A percentile compares a stretch with the other conserved stretches of the same genome.
phyloP scores from a whole-genome alignment of 1,140 invertebrate species.

The Aporrectodea caliginosa region DNA sequence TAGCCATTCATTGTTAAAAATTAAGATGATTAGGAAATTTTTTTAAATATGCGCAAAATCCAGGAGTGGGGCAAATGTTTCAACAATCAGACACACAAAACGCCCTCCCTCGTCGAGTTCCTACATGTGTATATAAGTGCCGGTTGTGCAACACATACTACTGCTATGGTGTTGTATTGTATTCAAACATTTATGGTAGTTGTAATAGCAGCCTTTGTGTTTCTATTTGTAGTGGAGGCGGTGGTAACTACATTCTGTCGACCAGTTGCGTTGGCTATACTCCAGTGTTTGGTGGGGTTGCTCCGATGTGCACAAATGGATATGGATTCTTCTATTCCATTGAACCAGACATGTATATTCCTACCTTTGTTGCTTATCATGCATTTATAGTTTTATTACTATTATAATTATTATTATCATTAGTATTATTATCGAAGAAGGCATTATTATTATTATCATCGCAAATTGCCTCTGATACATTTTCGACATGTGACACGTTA shows the following conservation, averaged over 20 bases:
- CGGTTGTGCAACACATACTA: too few relatives aligned
- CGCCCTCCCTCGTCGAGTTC: too few relatives aligned
- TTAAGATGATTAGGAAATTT: too few relatives aligned
- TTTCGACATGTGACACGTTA: neutral
- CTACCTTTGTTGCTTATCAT: neutral
- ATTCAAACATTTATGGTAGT: too few relatives aligned
- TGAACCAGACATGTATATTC: slow-evolving; percentile 53
- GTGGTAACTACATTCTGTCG: slow-evolving; percentile 64
- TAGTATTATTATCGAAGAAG: neutral
- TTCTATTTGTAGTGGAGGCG: slow-evolving; percentile 59
- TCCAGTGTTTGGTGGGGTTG: slow-evolving; percentile 60
- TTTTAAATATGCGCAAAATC: too few relatives aligned
- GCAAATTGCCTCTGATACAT: neutral
- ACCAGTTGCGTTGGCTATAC: slow-evolving; percentile 64
- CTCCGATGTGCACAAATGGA: slow-evolving; percentile 63
- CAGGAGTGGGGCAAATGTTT: too few relatives aligned
- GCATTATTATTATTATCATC: neutral
- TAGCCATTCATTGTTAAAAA: too few relatives aligned
- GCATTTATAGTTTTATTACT: slow-evolving; percentile 1
- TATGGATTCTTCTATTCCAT: slow-evolving; percentile 65
- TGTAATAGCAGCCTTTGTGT: neutral
- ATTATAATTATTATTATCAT: neutral
- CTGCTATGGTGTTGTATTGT: too few relatives aligned
- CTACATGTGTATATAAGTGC: too few relatives aligned
- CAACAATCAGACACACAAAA: too few relatives aligned